Base-by-base conservation (phyloP, 2,113 vertebrate species). In the Pituophis catenifer region DNA sequence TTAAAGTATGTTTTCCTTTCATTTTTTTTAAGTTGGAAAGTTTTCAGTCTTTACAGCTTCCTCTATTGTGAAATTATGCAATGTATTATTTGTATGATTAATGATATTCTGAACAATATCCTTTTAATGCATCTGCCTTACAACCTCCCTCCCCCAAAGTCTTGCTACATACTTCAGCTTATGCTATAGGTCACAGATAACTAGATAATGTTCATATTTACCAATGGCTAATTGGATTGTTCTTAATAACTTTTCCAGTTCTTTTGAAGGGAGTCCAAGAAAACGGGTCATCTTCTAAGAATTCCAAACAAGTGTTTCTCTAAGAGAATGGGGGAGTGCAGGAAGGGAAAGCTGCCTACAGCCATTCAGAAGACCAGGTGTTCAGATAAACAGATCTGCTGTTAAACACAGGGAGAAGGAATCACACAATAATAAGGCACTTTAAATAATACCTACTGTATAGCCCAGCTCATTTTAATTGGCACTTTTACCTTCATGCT, bases 291-390 rank as follows among this genome's bases (percentile, higher is more conserved):
- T 91, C 55, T 90, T 62, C 8, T 0, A 6, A 50, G 10, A 91
- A 26, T n/a, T 48, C 1, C 2, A 89, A 54, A 62, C 88, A 93
- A 92, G 21, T 59, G 89, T 81, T 8, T 33, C 38, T 93, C 54
- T 54, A 88, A 38, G 7, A 1, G 21, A 6, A 90, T 52, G 5
- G 19, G 50, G 26, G 55, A 88, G 70, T 89, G 38, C 58, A 50
- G 4, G 91, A 85, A 7, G 11, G 15, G 2, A 29, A 24, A 19
- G 17, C 9, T 70, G 29, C 62, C 65, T 33, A 29, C 55, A 52
- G 13, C 12, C 53, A 81, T 92, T 81, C 17, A 57, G 62, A 89
- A 92, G 89, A 93, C 88, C 92, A 93, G 88, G 92, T 93, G 92
- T 89, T 90, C 70, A 52, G 75, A 90, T 90, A 93, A 53, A 90